Percentiles rank a stretch among this genome's conserved stretches.
Conservation (phyloP, 2,113 vertebrate species). For the Mungos mungo region DNA sequence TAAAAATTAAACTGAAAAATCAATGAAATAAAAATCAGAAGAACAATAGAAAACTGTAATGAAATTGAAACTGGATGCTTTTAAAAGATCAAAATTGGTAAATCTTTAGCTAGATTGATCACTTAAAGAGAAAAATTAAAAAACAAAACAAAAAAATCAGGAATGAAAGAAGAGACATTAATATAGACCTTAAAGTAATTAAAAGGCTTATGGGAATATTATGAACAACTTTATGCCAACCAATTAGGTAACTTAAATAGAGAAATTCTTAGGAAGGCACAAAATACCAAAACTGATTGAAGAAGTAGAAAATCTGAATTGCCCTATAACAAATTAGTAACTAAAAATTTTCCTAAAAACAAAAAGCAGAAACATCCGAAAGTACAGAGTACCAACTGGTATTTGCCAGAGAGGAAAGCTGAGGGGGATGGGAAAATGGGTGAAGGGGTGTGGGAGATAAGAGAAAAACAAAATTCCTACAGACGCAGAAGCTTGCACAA, state of each 20-base stretch:
- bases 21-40: background rate
- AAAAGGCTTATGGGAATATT: background rate
- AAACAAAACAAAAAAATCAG: background rate
- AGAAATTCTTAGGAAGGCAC: background rate
- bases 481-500: background rate
- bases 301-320: slow-evolving; percentile 9
- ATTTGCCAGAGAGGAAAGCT: background rate
- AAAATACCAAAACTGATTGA: background rate
- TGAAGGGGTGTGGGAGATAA: background rate
- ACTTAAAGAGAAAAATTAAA: background rate
- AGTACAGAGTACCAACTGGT: background rate
- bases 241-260: background rate
- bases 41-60: background rate
- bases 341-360: background rate
- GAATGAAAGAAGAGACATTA: background rate
- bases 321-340: background rate
- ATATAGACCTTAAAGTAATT: background rate
- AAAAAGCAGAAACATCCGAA: background rate
- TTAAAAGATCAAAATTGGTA: background rate
- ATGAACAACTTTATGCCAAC: background rate
- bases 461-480: background rate
- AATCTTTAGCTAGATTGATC: background rate
- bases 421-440: background rate
- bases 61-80: background rate
- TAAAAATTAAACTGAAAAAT: background rate